phyloP scores from a whole-genome alignment of 1,140 invertebrate genomes.

The Scaptomyza hsui region DNA sequence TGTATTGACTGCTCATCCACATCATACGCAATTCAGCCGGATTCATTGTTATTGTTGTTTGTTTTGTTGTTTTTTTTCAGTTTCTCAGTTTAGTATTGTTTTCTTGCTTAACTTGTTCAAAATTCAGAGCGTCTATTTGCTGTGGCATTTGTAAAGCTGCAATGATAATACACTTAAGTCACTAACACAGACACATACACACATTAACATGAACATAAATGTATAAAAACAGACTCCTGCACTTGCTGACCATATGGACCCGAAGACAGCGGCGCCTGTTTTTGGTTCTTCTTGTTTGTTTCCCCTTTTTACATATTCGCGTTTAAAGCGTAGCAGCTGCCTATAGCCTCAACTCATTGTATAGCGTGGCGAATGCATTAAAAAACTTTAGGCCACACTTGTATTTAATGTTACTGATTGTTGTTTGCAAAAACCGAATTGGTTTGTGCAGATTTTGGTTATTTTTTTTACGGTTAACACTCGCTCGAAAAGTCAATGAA shows the following conservation, averaged over 20 bases:
- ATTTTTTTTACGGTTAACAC: conserved; percentile 36
- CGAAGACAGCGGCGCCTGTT: conserved; percentile 19
- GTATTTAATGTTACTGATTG: conserved; percentile 1
- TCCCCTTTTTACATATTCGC: conserved; percentile 28
- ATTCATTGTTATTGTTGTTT: conserved; percentile 69
- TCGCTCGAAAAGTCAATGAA: conserved; percentile 74
- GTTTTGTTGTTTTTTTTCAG: conserved; percentile 10
- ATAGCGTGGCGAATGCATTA: not conserved
- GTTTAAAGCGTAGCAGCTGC: conserved; percentile 43
- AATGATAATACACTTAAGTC: conserved; percentile 21
- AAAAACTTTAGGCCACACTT: not conserved
- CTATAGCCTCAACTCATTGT: conserved; percentile 24
- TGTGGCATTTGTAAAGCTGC: conserved; percentile 21
- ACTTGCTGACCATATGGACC: conserved; percentile 51
- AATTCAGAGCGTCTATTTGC: not conserved
- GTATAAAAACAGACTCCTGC: conserved; percentile 42
- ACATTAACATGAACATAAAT: not conserved
- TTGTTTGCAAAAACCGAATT: not conserved
- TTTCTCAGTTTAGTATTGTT: conserved; percentile 12
- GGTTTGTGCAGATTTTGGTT: conserved; percentile 15
- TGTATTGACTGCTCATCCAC: conserved; percentile 88
- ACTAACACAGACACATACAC: conserved; percentile 11
- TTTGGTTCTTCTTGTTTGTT: conserved; percentile 21
- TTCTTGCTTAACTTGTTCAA: not conserved
- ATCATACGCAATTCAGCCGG: conserved; percentile 88